Base-by-base conservation (phyloP, 2,113 vertebrate species). In the Engystomops pustulosus region DNA sequence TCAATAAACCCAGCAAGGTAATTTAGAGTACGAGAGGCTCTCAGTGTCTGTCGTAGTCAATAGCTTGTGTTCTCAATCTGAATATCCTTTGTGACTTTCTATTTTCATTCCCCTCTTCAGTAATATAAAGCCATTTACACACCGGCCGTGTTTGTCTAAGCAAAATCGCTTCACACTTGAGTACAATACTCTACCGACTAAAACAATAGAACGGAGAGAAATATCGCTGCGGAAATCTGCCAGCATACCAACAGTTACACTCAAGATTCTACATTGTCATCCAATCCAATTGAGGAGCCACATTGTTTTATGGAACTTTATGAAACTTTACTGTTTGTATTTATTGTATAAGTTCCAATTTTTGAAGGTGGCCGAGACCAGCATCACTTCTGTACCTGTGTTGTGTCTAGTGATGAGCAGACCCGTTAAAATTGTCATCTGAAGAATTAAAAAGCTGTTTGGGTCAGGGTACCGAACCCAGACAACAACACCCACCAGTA, bases 11-110 rank as follows among this genome's bases (percentile, higher is more conserved):
- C 25, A 71, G 65, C 47, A 15, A 53, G 44, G 79, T 70, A 51
- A 81, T 81, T 81, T 55, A 70, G 32, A 81, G 65, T 51, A 23
- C n/a, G 9, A 69, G 44, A 51, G 79, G 53, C 38, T 53, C 55
- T 10, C 20, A 69, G 20, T 49, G 32, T 55, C 12, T 55, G 45
- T 3, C 44, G 38, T 38, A 51, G 45, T 69, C 79, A 71, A 81
- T 69, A 65, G 65, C 25, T 38, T 9, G 47, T 55, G 30, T 53
- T 69, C 45, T 81, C 79, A 17, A 70, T 81, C 20, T 81, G 45
- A 69, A 69, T 70, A 81, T 36, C 65, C 79, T 70, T 70, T 70
- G 62, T 81, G 79, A 78, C 53, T 78, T 58, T 78, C 51, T 12
- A 15, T 38, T 23, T 81, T 55, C 65, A 53, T 69, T 70, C n/a